phyloP scores from a whole-genome alignment of 64 coral and sea anemone species.

The Porites australiensis region DNA sequence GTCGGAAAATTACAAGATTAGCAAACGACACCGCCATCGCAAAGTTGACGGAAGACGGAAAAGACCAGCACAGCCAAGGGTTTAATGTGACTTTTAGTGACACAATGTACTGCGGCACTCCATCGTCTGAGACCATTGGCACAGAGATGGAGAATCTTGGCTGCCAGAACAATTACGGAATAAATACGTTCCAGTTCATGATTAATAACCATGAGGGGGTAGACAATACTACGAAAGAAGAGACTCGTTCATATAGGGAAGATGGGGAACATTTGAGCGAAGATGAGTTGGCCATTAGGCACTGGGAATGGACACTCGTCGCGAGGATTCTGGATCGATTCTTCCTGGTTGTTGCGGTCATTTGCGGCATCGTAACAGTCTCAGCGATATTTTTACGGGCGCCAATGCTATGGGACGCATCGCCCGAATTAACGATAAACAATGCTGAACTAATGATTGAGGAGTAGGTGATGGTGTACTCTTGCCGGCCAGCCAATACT shows the following conservation, averaged over 20 bases:
- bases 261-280: constrained; percentile 49
- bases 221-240: constrained; percentile 6
- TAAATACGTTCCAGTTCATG: constrained; percentile 24
- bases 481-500: no score
- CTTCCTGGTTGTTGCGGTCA: constrained; percentile 69
- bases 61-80: constrained; percentile 12
- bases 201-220: neutral
- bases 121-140: neutral
- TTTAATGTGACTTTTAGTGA: constrained; percentile 20
- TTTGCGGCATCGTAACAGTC: constrained; percentile 81
- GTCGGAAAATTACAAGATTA: neutral
- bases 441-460: constrained; percentile 25
- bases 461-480: neutral
- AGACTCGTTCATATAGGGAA: constrained; percentile 51
- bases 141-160: constrained; percentile 17
- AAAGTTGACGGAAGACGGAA: neutral
- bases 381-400: constrained; percentile 83
- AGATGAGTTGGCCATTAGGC: constrained; percentile 67
- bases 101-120: constrained; percentile 7
- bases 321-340: constrained; percentile 91
- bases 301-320: constrained; percentile 91
- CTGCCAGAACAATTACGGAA: neutral
- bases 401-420: constrained; percentile 61
- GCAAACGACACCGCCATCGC: neutral
- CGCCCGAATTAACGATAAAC: neutral